Conservation (phyloP, 2,888 invertebrate species). For the Aradus depressus region DNA sequence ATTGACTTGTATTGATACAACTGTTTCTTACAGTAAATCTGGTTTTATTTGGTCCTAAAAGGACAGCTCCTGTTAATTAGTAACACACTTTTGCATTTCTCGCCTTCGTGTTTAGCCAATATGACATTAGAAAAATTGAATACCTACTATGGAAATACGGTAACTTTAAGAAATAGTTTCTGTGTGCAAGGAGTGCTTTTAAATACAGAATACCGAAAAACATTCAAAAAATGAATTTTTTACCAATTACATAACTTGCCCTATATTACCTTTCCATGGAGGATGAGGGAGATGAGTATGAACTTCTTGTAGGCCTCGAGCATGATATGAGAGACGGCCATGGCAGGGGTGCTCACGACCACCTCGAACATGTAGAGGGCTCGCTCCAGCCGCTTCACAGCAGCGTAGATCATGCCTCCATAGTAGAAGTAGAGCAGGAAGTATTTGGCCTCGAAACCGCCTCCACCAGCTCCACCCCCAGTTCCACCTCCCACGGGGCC, state of each 20-base stretch:
- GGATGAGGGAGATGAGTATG: slow-evolving; percentile 78
- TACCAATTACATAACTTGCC: too few relatives aligned
- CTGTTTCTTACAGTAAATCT: too few relatives aligned
- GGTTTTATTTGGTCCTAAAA: too few relatives aligned
- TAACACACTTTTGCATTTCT: too few relatives aligned
- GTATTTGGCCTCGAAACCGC: slow-evolving; percentile 79
- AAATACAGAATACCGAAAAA: neutral
- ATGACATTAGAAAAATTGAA: too few relatives aligned
- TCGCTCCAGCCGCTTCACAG: slow-evolving; percentile 82
- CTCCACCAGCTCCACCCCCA: too few relatives aligned
- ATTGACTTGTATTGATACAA: too few relatives aligned
- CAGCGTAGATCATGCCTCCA: slow-evolving; percentile 94
- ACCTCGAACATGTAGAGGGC: slow-evolving; percentile 94
- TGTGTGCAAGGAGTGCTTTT: neutral
- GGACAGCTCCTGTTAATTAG: too few relatives aligned
- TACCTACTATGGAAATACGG: too few relatives aligned
- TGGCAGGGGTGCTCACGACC: slow-evolving; percentile 86
- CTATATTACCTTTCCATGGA: slow-evolving; percentile 85
- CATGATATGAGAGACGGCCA: slow-evolving; percentile 93
- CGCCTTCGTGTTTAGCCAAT: too few relatives aligned
- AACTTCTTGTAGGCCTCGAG: slow-evolving; percentile 95
- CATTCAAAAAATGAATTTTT: slow-evolving; percentile 30
- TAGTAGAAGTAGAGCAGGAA: slow-evolving; percentile 93
- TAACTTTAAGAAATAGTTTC: neutral
- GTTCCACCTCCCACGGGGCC: too few relatives aligned